Base-by-base conservation (phyloP, 2,888 invertebrate genomes). In the Watsonalla cultraria region DNA sequence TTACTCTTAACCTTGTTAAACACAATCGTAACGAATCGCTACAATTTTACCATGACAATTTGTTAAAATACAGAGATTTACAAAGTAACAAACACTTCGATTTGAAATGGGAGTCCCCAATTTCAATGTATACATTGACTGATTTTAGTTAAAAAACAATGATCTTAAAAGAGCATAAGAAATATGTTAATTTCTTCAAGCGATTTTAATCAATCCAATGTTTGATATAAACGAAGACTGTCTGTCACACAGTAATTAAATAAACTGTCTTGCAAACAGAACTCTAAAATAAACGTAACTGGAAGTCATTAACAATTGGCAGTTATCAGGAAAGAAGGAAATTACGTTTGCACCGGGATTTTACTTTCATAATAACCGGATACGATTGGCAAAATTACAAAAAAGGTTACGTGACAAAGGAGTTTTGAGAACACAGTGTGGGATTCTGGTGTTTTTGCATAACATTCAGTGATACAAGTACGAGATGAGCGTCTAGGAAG, bases 401-500 rank as follows among this genome's bases (percentile, higher is more conserved):
- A 46, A 45, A 50, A 39, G 46, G 53, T 60, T 60, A 54, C 54
- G 51, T 52, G 13, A 55, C 34, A 35, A 51, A 47, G 51, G 35
- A 49, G 37, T 7, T 9, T 37, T 49, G 7, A 9, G 11, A 49
- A 49, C 37, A 57, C 50, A 60, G 56, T 67, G 71, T 75, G 78
- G 58, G 74, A 78, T 57, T 54, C 51, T 8, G 51, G 48, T 51
- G 47, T 56, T 63, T 70, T 78, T 74, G 70, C 62, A 58, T 64
- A 75, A 76, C 59, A 66, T 72, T 72, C 65, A 65, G 57, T 54
- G 61, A 66, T 70, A 65, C 61, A 71, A 65, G 60, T 62, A 62
- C 66, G 68, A 65, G 64, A 66, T 62, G 54, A 64, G 61, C 65
- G 66, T 67, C 67, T 60, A 82, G 81, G 86, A 88, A 86, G 66